Base-by-base conservation (phyloP, 2,888 invertebrate genomes). In the Pilophorus perplexus region DNA sequence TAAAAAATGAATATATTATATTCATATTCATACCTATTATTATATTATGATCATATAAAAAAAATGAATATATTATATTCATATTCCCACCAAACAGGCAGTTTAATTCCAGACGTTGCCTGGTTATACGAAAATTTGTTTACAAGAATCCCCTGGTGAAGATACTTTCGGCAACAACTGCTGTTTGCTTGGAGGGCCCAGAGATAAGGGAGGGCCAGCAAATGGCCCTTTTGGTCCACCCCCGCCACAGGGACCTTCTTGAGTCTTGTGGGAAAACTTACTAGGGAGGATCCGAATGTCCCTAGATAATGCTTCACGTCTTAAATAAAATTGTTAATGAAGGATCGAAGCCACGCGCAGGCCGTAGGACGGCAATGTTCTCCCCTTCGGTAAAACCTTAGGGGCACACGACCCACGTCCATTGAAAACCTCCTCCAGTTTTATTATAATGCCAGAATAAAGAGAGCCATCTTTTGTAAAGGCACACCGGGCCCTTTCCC, bases 381-480 rank as follows among this genome's bases (percentile, higher is more conserved):
- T 59, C 59, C 59, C 42, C 59, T 27, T 33, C 40, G n/a, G 42
- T 23, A 40, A 42, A 42, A 59, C 59, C 59, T 59, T 38, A 8
- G 33, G 59, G 59, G 59, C 59, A 42, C 59, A 59, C 59, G 42
- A 59, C 59, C 40, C 40, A 42, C 27, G 12, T 20, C 59, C 59
- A 59, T 59, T 59, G 40, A 59, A 59, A 57, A 59, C 40, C 59
- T 42, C 42, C 64, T 46, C 46, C 64, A 64, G 64, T 64, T 64
- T 64, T 64, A 64, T 64, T 64, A 64, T 64, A 64, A 64, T 64
- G 54, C 40, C 16, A 40, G 64, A 64, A 64, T 64, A 64, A 64
- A 64, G 64, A 64, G 64, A 38, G 46, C 64, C 54, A 42, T 64
- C 54, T 50, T 64, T 64, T 59, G 59, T 42, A 59, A 59, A 59